Evolutionary conservation across 2,797 vertebrate genomes (phyloP), one percentile per base, ranked within the genome.

Genomic region (Sebastes nivosus): DNA sequence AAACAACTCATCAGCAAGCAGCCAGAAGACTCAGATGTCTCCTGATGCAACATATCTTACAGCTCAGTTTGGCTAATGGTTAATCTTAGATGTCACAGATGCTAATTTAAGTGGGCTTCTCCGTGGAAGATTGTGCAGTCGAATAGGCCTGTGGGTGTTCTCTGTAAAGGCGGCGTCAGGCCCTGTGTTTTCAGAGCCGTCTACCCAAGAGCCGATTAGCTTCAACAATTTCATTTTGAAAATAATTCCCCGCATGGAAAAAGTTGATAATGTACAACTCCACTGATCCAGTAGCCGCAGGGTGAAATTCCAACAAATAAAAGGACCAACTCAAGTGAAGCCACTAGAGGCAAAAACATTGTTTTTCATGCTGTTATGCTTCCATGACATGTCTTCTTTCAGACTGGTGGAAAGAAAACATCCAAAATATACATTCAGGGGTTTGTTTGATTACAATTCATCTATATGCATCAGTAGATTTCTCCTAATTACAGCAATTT

Each of bases 81-180:
- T 86, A 71, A 87, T 83, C 72, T 70, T 79, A 77, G 72, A 85
- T 80, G 83, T 79, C 74, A 69, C 60, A 75, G 72, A 82, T 83
- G 77, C 73, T 72, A 70, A 77, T 29, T 77, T 75, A 86, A 78
- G 74, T 50, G 67, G 36, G 46, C 12, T 50, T 72, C 32, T 72
- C 32, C 0, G 10, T 65, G 66, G 58, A 68, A 66, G 63, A 72
- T 18, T 32, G 42, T 30, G 27, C 72, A 38, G 18, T 30, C 12
- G 13, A 85, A 83, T 2, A 69, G 65, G 61, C 46, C 46, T 67
- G 61, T 67, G 71, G 66, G 72, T 75, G 57, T 46, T 57, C 14
- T 71, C 22, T 52, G 29, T 14, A n/a, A 55, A 63, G 72, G 20
- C 5, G 6, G 24, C 8, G 14, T 77, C 50, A 52, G 52, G 27